Conservation (phyloP, 2,797 vertebrate genomes). For the Chaetodon trifasciatus region DNA sequence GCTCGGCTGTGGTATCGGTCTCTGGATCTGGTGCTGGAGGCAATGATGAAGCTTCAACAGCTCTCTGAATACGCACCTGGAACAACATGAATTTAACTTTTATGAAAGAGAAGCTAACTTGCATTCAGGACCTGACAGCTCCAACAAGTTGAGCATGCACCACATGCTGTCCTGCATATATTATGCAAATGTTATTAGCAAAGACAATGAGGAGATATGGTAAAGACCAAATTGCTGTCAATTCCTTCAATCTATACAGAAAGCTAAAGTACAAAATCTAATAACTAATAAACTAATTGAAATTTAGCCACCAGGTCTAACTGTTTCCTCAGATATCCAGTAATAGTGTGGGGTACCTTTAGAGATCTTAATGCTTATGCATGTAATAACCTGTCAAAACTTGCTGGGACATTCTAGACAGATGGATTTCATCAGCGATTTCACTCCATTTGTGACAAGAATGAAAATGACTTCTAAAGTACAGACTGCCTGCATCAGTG, state of each 20-base stretch:
- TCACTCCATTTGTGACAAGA: background rate
- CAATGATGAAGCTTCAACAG: background rate
- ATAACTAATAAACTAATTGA: background rate
- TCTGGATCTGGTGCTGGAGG: conserved; percentile 2
- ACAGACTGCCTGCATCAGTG: background rate
- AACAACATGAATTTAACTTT: conserved; percentile 9
- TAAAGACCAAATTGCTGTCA: background rate
- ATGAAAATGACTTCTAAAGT: background rate
- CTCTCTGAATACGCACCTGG: conserved; percentile 74
- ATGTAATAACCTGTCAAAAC: background rate
- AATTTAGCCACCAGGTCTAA: background rate
- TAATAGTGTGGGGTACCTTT: background rate
- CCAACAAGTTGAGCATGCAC: background rate
- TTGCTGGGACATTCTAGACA: too few relatives aligned
- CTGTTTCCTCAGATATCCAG: background rate
- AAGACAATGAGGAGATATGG: background rate
- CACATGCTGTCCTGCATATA: background rate
- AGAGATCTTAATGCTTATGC: background rate
- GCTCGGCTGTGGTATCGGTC: conserved; percentile 13
- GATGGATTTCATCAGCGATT: background rate
- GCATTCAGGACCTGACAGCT: background rate
- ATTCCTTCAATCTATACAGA: background rate
- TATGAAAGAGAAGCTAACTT: background rate
- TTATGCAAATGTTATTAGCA: background rate
- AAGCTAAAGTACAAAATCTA: background rate